Conservation (phyloP, 2,113 vertebrate species). For the Hippolais icterina region DNA sequence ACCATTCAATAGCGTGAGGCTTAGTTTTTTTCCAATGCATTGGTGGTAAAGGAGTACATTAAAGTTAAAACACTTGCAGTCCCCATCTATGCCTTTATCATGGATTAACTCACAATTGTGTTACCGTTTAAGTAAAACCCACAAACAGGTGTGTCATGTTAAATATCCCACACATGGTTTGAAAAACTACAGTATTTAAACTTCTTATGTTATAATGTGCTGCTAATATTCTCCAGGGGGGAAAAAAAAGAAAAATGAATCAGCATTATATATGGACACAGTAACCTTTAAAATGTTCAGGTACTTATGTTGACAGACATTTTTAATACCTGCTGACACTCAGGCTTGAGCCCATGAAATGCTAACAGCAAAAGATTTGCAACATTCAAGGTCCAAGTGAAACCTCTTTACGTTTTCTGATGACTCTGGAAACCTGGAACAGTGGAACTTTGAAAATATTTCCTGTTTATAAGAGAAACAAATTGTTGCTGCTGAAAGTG, state of each 20-base stretch:
- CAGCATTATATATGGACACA: background rate
- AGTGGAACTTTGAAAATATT: background rate
- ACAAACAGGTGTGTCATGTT: background rate
- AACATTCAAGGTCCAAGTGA: background rate
- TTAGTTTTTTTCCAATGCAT: background rate
- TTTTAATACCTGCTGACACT: background rate
- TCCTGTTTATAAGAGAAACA: background rate
- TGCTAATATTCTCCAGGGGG: background rate
- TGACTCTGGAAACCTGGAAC: background rate
- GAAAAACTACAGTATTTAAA: background rate
- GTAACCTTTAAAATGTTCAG: background rate
- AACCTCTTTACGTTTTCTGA: background rate
- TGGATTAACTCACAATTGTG: background rate
- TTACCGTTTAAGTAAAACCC: background rate
- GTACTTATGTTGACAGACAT: background rate
- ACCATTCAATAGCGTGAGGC: background rate
- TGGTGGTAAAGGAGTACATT: background rate
- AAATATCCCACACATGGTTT: background rate
- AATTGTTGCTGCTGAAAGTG: background rate
- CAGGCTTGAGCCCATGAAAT: background rate
- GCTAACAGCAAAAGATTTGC: background rate
- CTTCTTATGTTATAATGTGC: background rate
- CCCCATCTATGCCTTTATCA: background rate
- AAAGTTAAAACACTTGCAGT: background rate
- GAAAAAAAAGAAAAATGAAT: fast-evolving